phyloP scores from a whole-genome alignment of 2,888 invertebrate genomes.

The Lithophane socia region DNA sequence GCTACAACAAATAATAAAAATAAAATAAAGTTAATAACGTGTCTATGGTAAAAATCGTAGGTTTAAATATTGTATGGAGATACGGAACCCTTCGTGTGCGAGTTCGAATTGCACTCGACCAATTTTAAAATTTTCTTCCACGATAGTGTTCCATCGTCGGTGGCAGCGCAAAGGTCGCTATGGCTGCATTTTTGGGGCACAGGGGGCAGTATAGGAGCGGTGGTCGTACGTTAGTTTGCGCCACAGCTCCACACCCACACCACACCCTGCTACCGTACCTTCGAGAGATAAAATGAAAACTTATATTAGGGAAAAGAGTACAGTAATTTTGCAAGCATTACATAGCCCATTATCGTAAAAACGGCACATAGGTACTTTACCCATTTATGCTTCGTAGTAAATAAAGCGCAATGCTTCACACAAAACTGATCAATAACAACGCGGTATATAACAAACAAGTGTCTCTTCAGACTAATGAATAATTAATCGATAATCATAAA shows the following conservation, averaged over 20 bases:
- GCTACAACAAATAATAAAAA: too few species aligned
- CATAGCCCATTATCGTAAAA: neutral
- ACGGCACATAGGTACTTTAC: neutral
- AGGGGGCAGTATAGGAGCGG: neutral
- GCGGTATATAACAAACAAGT: slow-evolving; percentile 47
- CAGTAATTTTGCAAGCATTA: neutral
- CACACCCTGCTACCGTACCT: neutral
- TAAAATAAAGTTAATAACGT: too few species aligned
- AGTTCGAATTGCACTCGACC: too few species aligned
- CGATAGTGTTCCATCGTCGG: too few species aligned
- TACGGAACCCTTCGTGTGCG: too few species aligned
- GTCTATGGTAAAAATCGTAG: too few species aligned
- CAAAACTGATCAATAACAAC: slow-evolving; percentile 42
- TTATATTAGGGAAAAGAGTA: neutral
- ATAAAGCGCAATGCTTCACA: neutral
- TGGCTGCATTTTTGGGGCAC: too few species aligned
- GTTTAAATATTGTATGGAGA: too few species aligned
- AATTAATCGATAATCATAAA: slow-evolving; percentile 63
- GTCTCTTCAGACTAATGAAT: slow-evolving; percentile 59
- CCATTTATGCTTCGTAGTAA: neutral
- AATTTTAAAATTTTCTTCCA: too few species aligned
- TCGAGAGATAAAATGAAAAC: neutral
- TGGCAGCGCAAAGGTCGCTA: too few species aligned
- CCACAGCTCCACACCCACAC: neutral
- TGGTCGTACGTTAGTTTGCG: neutral